Percentiles rank a stretch among this genome's conserved stretches.
Evolutionary conservation across 2,888 invertebrate species (phyloP).

Genomic region (Caenorhabditis sp.): DNA sequence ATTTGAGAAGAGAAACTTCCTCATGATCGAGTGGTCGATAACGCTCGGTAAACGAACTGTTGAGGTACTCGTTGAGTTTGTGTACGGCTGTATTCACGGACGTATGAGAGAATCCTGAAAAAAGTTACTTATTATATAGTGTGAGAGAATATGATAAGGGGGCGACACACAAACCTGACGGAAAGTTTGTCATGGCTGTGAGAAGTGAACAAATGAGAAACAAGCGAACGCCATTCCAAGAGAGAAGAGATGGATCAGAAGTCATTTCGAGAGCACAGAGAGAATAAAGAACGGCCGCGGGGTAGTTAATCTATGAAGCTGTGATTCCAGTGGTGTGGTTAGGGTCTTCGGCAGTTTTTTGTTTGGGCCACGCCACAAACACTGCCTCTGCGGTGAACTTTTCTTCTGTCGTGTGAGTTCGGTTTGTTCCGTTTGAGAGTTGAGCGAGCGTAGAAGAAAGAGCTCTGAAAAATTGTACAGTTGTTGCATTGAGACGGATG

Average conservation of each 20-base stretch:
- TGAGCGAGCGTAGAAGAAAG: constrained; percentile 27
- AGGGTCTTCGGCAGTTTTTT: constrained; percentile 56
- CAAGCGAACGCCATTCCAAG: constrained; percentile 69
- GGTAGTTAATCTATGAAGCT: constrained; percentile 57
- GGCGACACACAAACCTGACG: constrained; percentile 64
- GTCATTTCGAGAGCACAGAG: constrained; percentile 35
- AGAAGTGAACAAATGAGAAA: constrained; percentile 77
- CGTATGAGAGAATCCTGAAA: constrained; percentile 76
- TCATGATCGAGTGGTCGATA: constrained; percentile 68
- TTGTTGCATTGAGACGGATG: background rate
- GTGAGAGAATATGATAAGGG: background rate
- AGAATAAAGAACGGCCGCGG: constrained; percentile 57
- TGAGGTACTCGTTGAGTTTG: constrained; percentile 77
- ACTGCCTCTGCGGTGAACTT: constrained; percentile 55
- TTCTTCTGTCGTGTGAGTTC: constrained; percentile 56
- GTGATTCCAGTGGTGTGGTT: constrained; percentile 20
- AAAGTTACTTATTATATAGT: too few species aligned
- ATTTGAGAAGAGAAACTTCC: constrained; percentile 71
- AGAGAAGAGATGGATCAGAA: constrained; percentile 64
- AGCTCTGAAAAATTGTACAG: constrained; percentile 48
- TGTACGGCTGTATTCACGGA: constrained; percentile 80
- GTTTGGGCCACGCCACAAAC: constrained; percentile 70
- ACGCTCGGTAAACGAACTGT: constrained; percentile 73
- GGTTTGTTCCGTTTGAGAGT: constrained; percentile 67
- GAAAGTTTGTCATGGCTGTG: constrained; percentile 81